Evolutionary conservation across 2,797 vertebrate genomes (phyloP).

Genomic region (Clamator glandarius): DNA sequence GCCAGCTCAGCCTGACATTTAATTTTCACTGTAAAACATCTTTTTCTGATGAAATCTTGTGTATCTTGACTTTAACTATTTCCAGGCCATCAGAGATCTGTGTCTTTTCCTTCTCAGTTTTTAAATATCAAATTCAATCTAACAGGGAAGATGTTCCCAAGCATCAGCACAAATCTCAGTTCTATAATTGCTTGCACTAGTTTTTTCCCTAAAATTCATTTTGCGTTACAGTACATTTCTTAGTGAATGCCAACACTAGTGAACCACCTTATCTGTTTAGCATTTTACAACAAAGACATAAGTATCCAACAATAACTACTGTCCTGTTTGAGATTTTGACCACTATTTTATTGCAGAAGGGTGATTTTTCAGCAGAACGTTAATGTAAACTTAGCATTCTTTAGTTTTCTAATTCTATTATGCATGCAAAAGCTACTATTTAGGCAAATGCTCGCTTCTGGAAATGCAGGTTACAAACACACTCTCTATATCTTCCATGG

Average conservation of each 20-base stretch:
- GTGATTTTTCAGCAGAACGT: not conserved
- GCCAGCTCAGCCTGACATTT: not conserved
- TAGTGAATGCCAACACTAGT: not conserved
- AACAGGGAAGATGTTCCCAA: not conserved
- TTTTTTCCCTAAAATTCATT: not conserved
- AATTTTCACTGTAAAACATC: not conserved
- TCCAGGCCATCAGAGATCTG: not conserved
- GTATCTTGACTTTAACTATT: not conserved
- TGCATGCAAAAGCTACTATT: not conserved
- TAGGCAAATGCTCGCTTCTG: not conserved
- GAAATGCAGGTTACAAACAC: not conserved
- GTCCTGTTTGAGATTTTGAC: not conserved
- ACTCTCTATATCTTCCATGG: not conserved
- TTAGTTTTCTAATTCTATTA: not conserved
- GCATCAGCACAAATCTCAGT: not conserved
- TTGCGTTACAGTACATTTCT: not conserved
- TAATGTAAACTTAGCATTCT: not conserved
- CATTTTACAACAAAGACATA: not conserved
- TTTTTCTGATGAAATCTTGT: not conserved
- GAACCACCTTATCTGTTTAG: not conserved
- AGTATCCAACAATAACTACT: not conserved
- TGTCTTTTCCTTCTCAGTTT: not conserved
- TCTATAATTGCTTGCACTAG: not conserved
- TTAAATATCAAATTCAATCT: not conserved
- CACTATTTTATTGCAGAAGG: not conserved